Evolutionary conservation across 2,113 vertebrate genomes (phyloP).

Genomic region (Eptesicus fuscus): DNA sequence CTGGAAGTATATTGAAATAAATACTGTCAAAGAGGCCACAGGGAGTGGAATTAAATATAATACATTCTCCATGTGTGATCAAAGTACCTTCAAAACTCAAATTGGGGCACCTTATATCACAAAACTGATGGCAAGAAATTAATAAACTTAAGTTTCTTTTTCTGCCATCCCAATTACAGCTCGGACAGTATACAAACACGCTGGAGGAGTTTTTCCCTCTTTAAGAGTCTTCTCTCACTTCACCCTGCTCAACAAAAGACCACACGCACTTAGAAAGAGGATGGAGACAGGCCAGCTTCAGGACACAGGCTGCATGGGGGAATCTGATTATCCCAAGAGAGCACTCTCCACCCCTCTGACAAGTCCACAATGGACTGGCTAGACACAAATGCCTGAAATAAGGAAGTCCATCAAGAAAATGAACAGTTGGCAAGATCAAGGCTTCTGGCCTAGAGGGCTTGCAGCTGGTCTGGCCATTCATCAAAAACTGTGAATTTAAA

Average conservation of each 20-base stretch:
- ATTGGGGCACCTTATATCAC: neutral
- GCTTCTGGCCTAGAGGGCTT: slow-evolving; percentile 60
- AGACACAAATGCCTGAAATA: slow-evolving; percentile 29
- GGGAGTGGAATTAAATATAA: neutral
- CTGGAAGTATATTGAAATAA: neutral
- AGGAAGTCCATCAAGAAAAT: slow-evolving; percentile 69
- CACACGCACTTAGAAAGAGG: slow-evolving; percentile 39
- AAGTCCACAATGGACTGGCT: slow-evolving; percentile 41
- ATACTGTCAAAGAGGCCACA: neutral
- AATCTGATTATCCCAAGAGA: neutral
- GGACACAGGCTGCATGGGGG: slow-evolving; percentile 19
- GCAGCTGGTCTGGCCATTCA: slow-evolving; percentile 72
- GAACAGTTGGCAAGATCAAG: slow-evolving; percentile 62
- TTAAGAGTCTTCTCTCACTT: slow-evolving; percentile 16
- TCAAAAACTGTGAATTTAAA: slow-evolving; percentile 70
- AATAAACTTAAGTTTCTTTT: slow-evolving; percentile 32
- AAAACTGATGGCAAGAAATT: slow-evolving; percentile 49
- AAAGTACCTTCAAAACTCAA: slow-evolving; percentile 45
- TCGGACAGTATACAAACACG: neutral
- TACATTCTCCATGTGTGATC: slow-evolving; percentile 11
- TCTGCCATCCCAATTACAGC: slow-evolving; percentile 29
- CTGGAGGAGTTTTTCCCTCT: neutral
- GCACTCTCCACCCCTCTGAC: slow-evolving; percentile 13
- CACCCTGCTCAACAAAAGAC: slow-evolving; percentile 51
- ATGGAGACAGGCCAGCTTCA: slow-evolving; percentile 50